A percentile compares a stretch with the other conserved stretches of the same genome.
Evolutionary conservation across 2,797 vertebrate genomes (phyloP).

Genomic region (Muraenolepis orangiensis): DNA sequence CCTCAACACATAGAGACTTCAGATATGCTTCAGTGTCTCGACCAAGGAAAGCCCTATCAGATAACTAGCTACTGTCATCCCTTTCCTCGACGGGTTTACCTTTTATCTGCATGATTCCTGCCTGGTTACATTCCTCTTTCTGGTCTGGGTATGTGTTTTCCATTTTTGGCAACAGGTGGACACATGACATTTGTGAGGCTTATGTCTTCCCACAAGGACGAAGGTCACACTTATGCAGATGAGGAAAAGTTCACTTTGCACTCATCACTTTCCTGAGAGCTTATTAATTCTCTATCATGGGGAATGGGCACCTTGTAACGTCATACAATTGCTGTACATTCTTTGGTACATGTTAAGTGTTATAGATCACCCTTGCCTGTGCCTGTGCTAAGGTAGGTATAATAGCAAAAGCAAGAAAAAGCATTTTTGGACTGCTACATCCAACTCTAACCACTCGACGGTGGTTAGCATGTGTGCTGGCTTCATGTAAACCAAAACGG

Average conservation of each 20-base stretch:
- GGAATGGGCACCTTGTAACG: neutral
- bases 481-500: no score
- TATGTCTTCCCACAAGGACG: constrained; percentile 33
- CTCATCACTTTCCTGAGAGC: neutral
- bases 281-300: neutral
- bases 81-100: constrained; percentile 48
- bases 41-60: constrained; percentile 57
- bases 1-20: constrained; percentile 56
- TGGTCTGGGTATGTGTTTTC: constrained; percentile 36
- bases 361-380: no score
- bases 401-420: neutral
- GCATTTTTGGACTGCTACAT: neutral
- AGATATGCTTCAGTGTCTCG: constrained; percentile 59
- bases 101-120: constrained; percentile 57
- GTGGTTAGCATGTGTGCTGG: neutral
- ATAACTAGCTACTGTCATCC: constrained; percentile 54
- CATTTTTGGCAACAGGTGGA: constrained; percentile 25
- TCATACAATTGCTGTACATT: no score
- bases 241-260: constrained; percentile 2
- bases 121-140: constrained; percentile 50
- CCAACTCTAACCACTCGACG: neutral
- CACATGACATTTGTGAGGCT: constrained; percentile 39
- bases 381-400: no score
- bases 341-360: no score
- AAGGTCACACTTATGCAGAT: constrained; percentile 19